Evolutionary conservation across 2,113 vertebrate genomes (phyloP), one percentile per base, ranked within the genome.

Genomic region (Phrynosoma blainvillii): DNA sequence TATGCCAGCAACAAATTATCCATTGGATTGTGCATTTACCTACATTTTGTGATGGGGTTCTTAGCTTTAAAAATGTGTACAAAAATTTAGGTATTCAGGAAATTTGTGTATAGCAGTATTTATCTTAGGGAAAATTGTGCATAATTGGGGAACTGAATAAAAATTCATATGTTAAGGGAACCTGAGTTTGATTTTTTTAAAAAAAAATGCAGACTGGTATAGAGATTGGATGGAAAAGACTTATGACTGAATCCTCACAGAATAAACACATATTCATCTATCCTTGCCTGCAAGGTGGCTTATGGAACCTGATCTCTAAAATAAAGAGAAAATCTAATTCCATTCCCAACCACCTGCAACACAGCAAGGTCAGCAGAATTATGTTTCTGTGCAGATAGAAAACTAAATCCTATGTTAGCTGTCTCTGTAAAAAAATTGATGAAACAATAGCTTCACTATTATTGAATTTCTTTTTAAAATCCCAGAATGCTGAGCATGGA

Each of bases 321-420:
- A 90, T 20, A 74, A 88, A 80, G 36, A 23, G 65, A 89, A 91
- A 83, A 88, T 66, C 47, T 56, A 79, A 66, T 84, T 91, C 84
- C 56, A 32, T 85, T 84, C 79, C 85, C 87, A 87, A 82, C 74
- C 68, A 73, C 68, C 82, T 86, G 78, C 66, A 90, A 74, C 3
- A 79, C 8, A 84, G 77, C 77, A 84, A 92, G 89, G 86, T 88
- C 83, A 90, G 90, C 78, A 79, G 47, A 89, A 86, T 59, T 52
- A 70, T 82, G 16, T 36, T 52, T 86, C 68, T 20, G 27, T 25
- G 81, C 18, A 47, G 82, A 85, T 27, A 91, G 88, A 85, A 76
- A 93, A 93, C 79, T 84, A 90, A 90, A 66, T 75, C 79, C 30
- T 10, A 2, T 84, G 90, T 85, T 47, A 85, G 42, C 4, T 91